A percentile compares a stretch with the other conserved stretches of the same genome.
phyloP scores from a whole-genome alignment of 2,113 vertebrate species.

The Turnix velox region DNA sequence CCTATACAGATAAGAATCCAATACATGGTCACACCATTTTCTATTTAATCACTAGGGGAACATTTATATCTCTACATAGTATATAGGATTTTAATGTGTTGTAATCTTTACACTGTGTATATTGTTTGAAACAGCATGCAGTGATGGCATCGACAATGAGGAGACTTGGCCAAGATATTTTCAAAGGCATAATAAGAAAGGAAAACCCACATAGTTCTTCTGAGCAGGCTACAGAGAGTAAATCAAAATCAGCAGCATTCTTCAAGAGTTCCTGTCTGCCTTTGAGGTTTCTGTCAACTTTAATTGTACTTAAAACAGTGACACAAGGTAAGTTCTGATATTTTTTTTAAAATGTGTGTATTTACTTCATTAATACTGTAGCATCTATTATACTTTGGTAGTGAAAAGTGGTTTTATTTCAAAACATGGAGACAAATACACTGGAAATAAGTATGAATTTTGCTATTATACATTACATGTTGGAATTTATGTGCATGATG shows the following conservation, averaged over 20 bases:
- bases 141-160: slow-evolving; percentile 80
- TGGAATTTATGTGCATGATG: background rate
- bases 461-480: background rate
- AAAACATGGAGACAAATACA: background rate
- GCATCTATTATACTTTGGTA: background rate
- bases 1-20: background rate
- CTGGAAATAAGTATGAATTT: background rate
- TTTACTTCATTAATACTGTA: background rate
- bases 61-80: background rate
- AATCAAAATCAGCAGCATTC: slow-evolving; percentile 68
- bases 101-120: background rate
- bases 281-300: slow-evolving; percentile 79
- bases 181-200: slow-evolving; percentile 69
- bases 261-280: slow-evolving; percentile 80
- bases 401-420: background rate
- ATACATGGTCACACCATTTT: background rate
- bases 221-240: slow-evolving; percentile 50
- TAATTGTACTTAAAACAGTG: slow-evolving; percentile 85
- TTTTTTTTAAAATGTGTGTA: background rate
- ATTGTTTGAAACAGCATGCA: slow-evolving; percentile 64
- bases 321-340: slow-evolving; percentile 81
- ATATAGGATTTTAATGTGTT: background rate
- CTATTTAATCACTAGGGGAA: background rate
- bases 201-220: background rate
- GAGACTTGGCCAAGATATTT: slow-evolving; percentile 82